A percentile compares a stretch with the other conserved stretches of the same genome.
Evolutionary conservation across 1,140 invertebrate genomes (phyloP).

Genomic region (Eciton burchellii): DNA sequence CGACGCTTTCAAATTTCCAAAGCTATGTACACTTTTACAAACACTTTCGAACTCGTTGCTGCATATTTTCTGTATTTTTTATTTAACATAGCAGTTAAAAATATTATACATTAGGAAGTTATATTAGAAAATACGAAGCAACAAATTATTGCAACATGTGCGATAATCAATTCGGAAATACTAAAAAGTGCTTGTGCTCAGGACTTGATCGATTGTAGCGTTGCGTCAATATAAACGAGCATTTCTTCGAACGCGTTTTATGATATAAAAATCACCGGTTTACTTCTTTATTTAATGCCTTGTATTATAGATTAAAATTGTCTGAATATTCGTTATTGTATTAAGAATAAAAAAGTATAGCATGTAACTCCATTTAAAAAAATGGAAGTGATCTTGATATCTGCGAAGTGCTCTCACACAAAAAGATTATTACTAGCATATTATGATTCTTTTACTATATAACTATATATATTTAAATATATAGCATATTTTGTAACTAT

Average conservation of each 20-base stretch:
- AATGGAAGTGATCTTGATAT: background rate
- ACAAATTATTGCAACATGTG: conserved; percentile 6
- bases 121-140: conserved; percentile 3
- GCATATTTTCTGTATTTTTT: too few species aligned
- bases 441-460: background rate
- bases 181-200: too few species aligned
- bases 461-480: too few species aligned
- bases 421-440: conserved; percentile 6
- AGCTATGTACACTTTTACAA: too few species aligned
- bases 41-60: too few species aligned
- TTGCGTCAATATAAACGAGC: background rate
- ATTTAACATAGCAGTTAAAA: too few species aligned
- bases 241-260: background rate
- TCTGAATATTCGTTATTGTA: background rate
- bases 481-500: too few species aligned
- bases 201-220: background rate
- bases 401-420: background rate
- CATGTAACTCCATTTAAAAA: background rate
- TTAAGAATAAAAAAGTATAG: conserved; percentile 3
- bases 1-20: too few species aligned
- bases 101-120: too few species aligned
- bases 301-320: conserved; percentile 1
- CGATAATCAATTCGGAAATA: background rate
- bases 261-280: background rate
- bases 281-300: conserved; percentile 5